Evolutionary conservation across 2,113 vertebrate species (phyloP).

Genomic region (Dromiciops gliroides): DNA sequence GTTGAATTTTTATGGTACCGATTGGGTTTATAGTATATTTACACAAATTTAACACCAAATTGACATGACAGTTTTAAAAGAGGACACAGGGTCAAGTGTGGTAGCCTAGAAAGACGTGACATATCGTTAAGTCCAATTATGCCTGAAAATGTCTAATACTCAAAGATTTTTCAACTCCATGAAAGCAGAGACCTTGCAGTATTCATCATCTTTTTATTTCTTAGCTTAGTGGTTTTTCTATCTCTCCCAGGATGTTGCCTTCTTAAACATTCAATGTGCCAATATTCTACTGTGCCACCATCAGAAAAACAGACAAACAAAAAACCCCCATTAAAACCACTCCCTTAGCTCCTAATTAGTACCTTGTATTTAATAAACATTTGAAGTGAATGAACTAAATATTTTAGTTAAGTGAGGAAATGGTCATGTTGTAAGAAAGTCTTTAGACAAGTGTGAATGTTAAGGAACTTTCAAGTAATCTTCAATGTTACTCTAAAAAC

Average conservation of each 20-base stretch:
- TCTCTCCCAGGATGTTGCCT: neutral
- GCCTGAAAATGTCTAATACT: neutral
- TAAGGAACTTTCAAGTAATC: neutral
- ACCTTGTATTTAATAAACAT: neutral
- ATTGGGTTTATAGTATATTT: neutral
- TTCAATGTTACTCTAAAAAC: neutral
- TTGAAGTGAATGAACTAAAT: neutral
- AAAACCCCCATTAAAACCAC: neutral
- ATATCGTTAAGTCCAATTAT: neutral
- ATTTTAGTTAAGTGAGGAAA: conserved; percentile 18
- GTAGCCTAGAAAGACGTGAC: neutral
- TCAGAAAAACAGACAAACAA: neutral
- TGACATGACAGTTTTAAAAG: neutral
- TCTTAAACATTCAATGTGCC: neutral
- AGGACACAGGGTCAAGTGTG: neutral
- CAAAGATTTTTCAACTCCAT: neutral
- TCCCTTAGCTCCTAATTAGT: neutral
- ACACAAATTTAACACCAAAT: neutral
- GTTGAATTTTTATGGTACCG: neutral
- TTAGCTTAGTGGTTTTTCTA: neutral
- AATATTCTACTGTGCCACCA: neutral
- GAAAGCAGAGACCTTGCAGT: neutral
- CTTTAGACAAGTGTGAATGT: conserved; percentile 26
- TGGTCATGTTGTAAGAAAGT: conserved; percentile 4
- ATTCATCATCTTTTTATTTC: neutral